Evolutionary conservation across 2,888 invertebrate genomes (phyloP).

Genomic region (Pollenia griseotomentosa): DNA sequence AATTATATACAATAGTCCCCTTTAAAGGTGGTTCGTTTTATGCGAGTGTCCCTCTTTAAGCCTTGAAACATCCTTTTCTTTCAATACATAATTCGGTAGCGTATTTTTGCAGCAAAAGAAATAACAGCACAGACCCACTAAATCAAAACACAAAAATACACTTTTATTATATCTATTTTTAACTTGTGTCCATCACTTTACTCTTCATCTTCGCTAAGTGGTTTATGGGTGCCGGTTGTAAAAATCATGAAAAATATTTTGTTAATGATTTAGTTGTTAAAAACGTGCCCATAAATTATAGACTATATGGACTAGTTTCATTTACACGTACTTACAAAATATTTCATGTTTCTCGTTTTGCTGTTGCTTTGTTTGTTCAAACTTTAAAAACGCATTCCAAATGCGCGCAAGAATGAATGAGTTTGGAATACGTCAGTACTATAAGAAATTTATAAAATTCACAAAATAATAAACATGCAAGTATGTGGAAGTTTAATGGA

Average conservation of each 20-base stretch:
- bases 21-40: no score
- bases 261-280: slow-evolving; percentile 60
- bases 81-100: no score
- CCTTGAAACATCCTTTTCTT: no score
- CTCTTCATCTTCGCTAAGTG: not conserved
- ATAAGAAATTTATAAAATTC: slow-evolving; percentile 28
- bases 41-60: no score
- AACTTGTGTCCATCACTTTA: slow-evolving; percentile 1
- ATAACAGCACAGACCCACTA: no score
- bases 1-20: no score
- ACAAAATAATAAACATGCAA: slow-evolving; percentile 46
- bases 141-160: no score
- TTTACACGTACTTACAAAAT: slow-evolving; percentile 21
- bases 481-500: slow-evolving; percentile 30
- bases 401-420: slow-evolving; percentile 37
- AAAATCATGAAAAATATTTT: slow-evolving; percentile 25
- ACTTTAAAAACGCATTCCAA: slow-evolving; percentile 30
- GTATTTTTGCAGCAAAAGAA: no score
- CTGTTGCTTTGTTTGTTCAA: slow-evolving; percentile 7
- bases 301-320: slow-evolving; percentile 41
- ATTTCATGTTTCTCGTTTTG: not conserved
- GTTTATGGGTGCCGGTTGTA: not conserved
- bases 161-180: no score
- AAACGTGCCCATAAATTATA: slow-evolving; percentile 64
- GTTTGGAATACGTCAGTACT: not conserved